Evolutionary conservation across 2,797 vertebrate genomes (phyloP), one percentile per base, ranked within the genome.

Genomic region (Manis javanica): DNA sequence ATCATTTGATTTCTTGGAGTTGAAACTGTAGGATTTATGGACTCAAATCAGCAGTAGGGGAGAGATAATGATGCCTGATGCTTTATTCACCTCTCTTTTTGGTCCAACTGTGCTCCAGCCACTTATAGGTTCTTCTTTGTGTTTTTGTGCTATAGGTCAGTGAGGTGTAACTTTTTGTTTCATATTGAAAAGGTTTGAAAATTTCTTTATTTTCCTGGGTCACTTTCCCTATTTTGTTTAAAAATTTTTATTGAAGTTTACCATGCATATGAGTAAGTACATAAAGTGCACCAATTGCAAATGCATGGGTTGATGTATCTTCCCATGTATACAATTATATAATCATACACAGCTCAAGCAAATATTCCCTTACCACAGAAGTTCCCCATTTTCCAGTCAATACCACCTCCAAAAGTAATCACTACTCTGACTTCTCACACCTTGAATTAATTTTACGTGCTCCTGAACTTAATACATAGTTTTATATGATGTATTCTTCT

Each of bases 1-100:
- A 88, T 78, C 46, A 69, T 90, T 95, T 92, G 63, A 69, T 42
- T 37, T 87, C 39, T 78, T 93, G 23, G 23, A 49, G 7, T 59
- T 94, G 31, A 59, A 72, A 46, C 55, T 37, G 7, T 46, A 66
- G 63, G 39, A 61, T 21, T 15, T 19, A n/a, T n/a, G 57, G 69
- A 82, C 12, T 95, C 18, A 53, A 24, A 37, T 77, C 74, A 59
- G 19, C 12, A 10, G 4, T 12, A 64, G 37, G 9, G 2, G 13
- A 57, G 24, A 19, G 15, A 11, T 12, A 26, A 34, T 71, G 57
- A 74, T 34, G 7, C n/a, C 37, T 31, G 3, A 61, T 14, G 13
- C 55, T 87, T 84, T 61, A 90, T 68, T 55, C 29, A 63, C 16
- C 5, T 79, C 66, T 92, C 31, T 74, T 74, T 77, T 71, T 24